Percentiles rank a stretch among this genome's conserved stretches.
Conservation (phyloP, 2,113 vertebrate genomes). For the Ophthalmolycus amberensis region DNA sequence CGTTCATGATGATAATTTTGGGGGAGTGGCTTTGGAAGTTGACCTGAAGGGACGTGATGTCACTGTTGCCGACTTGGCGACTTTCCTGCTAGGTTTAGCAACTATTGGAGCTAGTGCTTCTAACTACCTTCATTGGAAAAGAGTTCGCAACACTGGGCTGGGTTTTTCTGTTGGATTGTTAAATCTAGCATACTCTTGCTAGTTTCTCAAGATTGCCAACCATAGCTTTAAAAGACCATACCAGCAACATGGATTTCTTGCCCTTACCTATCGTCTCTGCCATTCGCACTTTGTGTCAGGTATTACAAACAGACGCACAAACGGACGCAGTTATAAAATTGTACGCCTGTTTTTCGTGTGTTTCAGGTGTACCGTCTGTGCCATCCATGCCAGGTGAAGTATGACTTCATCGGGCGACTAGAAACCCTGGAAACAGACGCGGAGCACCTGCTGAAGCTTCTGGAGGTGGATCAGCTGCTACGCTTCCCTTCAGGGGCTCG, state of each 20-base stretch:
- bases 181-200: neutral
- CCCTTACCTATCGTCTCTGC: neutral
- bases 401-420: slow-evolving; percentile 94
- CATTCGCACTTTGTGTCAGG: neutral
- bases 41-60: no score
- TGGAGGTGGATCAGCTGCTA: slow-evolving; percentile 87
- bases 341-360: neutral
- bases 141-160: no score
- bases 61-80: no score
- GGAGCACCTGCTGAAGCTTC: slow-evolving; percentile 88
- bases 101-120: no score
- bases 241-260: neutral
- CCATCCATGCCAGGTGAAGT: slow-evolving; percentile 94
- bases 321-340: slow-evolving; percentile 81
- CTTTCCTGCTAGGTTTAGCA: no score
- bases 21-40: no score
- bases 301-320: slow-evolving; percentile 7
- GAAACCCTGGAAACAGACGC: slow-evolving; percentile 93
- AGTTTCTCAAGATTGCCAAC: neutral
- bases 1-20: no score
- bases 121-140: no score
- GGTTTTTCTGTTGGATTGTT: no score
- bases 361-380: slow-evolving; percentile 87
- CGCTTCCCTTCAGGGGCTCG: slow-evolving; percentile 88
- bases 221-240: neutral